Base-by-base conservation (phyloP, 2,113 vertebrate species). In the Bucco capensis region DNA sequence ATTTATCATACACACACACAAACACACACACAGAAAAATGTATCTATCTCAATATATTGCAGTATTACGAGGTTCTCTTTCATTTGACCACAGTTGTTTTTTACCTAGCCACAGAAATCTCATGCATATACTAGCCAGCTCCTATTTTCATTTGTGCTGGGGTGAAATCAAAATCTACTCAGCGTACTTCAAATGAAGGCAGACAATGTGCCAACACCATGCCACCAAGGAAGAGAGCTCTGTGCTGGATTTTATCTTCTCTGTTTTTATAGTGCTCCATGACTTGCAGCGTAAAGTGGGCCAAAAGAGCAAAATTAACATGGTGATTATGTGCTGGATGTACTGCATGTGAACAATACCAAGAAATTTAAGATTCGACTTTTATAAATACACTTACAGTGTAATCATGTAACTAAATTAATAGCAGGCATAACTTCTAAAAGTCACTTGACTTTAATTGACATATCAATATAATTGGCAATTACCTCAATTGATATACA, bases 361-460 rank as follows among this genome's bases (percentile, higher is more conserved):
- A 67, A 91, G 85, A 88, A 94, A 58, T 76, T 89, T 81, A 89
- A 86, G 61, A 90, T 53, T 83, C 82, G n/a, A 3, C 67, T 54
- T 62, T 60, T 89, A 84, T 72, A 89, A 92, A 89, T 87, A n/a
- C 6, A 38, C 42, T 94, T 87, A 89, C 23, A 92, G 60, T 77
- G 31, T 87, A 51, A 58, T 31, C 60, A 42, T 54, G 50, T 61
- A 76, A 69, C 82, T 82, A 93, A 90, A 92, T 95, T 92, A 90
- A 95, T 93, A 92, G 92, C 94, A 95, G 93, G 31, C 92, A 92
- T 90, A 90, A 89, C 72, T 94, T 89, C 90, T 91, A 94, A 85
- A 94, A 94, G 93, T 94, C 90, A 93, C 90, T 94, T 95, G 90
- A 90, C 92, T 96, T 95, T 94, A 96, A 96, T 93, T 96, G 93